These are phyloP conservation scores for Fragum sueziense DNA, from an alignment of 2,888 invertebrate species.

Conservation along the genomic window DNA sequence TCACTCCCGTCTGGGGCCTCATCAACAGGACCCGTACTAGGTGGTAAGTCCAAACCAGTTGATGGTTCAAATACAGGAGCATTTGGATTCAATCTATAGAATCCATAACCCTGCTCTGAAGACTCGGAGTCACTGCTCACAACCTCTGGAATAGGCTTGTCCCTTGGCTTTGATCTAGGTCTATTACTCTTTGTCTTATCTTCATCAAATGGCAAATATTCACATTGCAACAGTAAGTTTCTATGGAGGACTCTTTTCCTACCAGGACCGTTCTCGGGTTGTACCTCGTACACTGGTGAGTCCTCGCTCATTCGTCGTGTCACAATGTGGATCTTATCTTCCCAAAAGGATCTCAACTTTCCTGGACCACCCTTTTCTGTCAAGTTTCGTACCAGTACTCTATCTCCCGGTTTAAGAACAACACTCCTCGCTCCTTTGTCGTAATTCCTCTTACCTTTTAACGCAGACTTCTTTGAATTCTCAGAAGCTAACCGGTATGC, in stretches of 20 bases:
- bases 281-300: conserved; percentile 41
- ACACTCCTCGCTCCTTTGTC: conserved; percentile 32
- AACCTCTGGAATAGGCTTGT: neutral
- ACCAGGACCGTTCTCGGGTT: conserved; percentile 35
- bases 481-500: conserved; percentile 30
- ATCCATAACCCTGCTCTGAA: neutral
- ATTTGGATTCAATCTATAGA: conserved; percentile 1
- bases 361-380: conserved; percentile 34
- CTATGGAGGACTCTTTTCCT: conserved; percentile 35
- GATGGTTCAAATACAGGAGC: conserved; percentile 15
- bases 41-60: neutral
- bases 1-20: neutral
- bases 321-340: conserved; percentile 40
- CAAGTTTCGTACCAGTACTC: conserved; percentile 39
- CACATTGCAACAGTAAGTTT: conserved; percentile 47
- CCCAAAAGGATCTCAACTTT: conserved; percentile 39
- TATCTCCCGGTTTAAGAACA: conserved; percentile 30
- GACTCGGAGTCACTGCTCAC: neutral
- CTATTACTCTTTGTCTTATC: conserved; percentile 12
- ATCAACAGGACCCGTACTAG: neutral
- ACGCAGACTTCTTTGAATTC: conserved; percentile 21
- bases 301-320: conserved; percentile 18
- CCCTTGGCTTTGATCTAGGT: neutral
- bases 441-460: conserved; percentile 34
- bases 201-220: conserved; percentile 32